Percentiles rank a stretch among this genome's conserved stretches.
Conservation (phyloP, 2,888 invertebrate genomes). For the Dryocosmus kuriphilus region DNA sequence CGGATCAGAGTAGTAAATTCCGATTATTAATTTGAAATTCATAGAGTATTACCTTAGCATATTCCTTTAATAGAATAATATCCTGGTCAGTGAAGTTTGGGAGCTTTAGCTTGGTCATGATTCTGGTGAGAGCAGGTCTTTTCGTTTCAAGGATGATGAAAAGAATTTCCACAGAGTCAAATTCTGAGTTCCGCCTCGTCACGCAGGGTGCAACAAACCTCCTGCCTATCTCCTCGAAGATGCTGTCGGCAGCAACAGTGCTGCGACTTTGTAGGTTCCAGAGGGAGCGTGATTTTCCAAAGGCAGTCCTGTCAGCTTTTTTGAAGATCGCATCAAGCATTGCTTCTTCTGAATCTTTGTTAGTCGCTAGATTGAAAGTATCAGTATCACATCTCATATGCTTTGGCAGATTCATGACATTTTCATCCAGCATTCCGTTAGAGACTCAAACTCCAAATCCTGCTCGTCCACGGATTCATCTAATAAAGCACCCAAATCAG, state of each 20-base stretch:
- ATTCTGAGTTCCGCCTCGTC: too few relatives aligned
- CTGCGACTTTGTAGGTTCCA: background rate
- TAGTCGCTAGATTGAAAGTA: background rate
- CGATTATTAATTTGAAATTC: background rate
- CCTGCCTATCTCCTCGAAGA: slow-evolving; percentile 1
- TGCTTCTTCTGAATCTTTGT: background rate
- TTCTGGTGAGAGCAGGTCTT: background rate
- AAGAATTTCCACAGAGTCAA: background rate
- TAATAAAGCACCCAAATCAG: background rate
- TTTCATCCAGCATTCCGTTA: background rate
- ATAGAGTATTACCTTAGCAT: background rate
- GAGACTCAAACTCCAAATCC: background rate
- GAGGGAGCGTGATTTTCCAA: background rate
- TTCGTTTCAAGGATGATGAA: background rate
- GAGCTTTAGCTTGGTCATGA: background rate
- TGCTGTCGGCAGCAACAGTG: background rate
- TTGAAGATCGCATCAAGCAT: slow-evolving; percentile 1
- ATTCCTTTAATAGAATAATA: slow-evolving; percentile 7
- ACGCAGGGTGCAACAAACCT: too few relatives aligned
- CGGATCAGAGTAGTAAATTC: background rate
- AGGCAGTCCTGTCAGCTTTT: background rate
- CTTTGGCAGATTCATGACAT: background rate
- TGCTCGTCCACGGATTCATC: background rate
- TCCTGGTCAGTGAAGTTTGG: slow-evolving; percentile 7
- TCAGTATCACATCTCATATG: background rate